These are phyloP conservation scores for Semicossyphus pulcher DNA, from an alignment of 2,113 vertebrate species.

Conservation along the genomic window DNA sequence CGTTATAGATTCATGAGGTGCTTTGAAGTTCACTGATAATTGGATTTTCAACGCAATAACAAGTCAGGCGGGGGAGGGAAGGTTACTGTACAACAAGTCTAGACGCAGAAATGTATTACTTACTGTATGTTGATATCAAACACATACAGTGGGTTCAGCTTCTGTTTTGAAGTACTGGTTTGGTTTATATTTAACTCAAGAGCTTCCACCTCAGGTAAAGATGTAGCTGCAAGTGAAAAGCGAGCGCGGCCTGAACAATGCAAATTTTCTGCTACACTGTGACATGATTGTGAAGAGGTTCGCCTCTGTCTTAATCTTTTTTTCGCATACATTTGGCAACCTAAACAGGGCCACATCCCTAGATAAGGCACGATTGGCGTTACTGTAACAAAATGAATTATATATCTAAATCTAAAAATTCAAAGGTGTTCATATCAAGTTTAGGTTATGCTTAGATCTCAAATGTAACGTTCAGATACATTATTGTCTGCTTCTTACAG, in stretches of 20 bases:
- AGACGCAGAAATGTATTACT: neutral
- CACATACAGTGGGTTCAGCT: neutral
- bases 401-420: neutral
- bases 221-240: no score
- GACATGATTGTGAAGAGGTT: neutral
- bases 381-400: neutral
- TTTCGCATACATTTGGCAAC: neutral
- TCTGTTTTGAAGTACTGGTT: neutral
- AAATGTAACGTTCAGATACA: no score
- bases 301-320: neutral
- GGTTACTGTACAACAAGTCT: conserved; percentile 11
- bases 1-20: conserved; percentile 25
- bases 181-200: conserved; percentile 6
- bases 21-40: conserved; percentile 50
- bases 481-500: no score
- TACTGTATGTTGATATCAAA: conserved; percentile 4
- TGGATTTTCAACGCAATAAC: conserved; percentile 40
- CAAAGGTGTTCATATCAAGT: no score
- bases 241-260: no score
- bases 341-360: neutral
- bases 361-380: neutral
- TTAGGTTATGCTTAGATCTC: no score
- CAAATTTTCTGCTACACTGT: neutral
- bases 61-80: conserved; percentile 27
- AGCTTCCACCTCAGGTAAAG: neutral